Base-by-base conservation (phyloP, 2,797 vertebrate species). In the Takifugu ocellatus region DNA sequence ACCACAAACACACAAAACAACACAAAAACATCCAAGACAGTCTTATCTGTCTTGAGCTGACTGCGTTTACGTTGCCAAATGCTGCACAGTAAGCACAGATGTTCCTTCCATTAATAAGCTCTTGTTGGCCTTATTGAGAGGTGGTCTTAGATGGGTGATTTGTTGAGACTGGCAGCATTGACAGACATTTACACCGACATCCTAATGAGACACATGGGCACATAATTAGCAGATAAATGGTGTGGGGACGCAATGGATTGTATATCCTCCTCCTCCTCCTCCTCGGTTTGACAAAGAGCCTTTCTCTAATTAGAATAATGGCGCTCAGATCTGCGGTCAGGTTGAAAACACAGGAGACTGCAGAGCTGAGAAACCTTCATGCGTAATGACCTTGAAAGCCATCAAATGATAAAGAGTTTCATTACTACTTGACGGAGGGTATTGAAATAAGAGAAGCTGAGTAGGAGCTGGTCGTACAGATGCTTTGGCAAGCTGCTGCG, bases 241-340 rank as follows among this genome's bases (percentile, higher is more conserved):
- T 56, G 62, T 75, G 55, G 66, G 66, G 56, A 77, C 86, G 77
- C 66, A 66, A 74, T 51, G 39, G 67, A 79, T 79, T 70, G 71
- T 57, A 54, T 54, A n/a, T 61, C 47, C 63, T 52, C 61, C 63
- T 70, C 48, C 63, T 70, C 48, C 45, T 76, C 58, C 52, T 70
- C 54, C 56, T 80, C 75, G 26, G 52, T n/a, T 21, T n/a, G 62
- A 66, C 31, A 14, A 27, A 52, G 50, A 31, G 70, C 72, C 62
- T 49, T 54, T 59, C 77, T 77, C 47, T 64, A 90, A 89, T 90
- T 89, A 90, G 75, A 75, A 52, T 59, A 82, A 80, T 75, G 77
- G 79, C 69, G 61, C 74, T 83, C 65, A 76, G 43, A 57, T 62
- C 51, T 53, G 36, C 62, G 68, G 68, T 78, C 68, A 72, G 53